Evolutionary conservation across 1,140 invertebrate species (phyloP), one percentile per base, ranked within the genome.

Genomic region (Charaxes varanes): DNA sequence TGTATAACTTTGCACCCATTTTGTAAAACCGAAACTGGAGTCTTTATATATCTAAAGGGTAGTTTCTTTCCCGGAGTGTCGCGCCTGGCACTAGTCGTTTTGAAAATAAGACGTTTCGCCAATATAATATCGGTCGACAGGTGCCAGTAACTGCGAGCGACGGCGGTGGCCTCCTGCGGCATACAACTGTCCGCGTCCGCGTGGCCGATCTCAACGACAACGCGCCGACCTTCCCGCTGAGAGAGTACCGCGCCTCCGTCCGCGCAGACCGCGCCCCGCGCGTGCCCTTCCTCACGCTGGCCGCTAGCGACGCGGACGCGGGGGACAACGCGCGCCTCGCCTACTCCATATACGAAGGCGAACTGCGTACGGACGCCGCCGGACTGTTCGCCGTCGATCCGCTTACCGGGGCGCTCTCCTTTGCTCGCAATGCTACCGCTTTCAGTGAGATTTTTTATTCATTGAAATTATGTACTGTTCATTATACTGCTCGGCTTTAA

Each of bases 131-230:
- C n/a, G n/a, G n/a, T n/a, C n/a, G n/a, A n/a, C 21, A 93, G 64
- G 87, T 97, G 33, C 90, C 91, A 0, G 87, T 97, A 4, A 90
- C 92, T 73, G 95, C 94, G n/a, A 90, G 89, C 6, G 95, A 97
- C 79, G 91, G 90, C 28, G 95, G 95, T 24, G 93, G 93, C 3
- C 88, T 90, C 64, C 90, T 91, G 30, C 92, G 91, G 2, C 95
- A 94, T 70, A 87, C 93, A 1, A 89, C 88, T 4, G 88, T 98
- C 3, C 85, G 92, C 57, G 90, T 97, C 4, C 89, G 88, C 54
- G 89, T 98, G 4, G 83, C 79, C 2, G 96, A 98, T 84, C 88
- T 90, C 34, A 98, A 98, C 83, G 96, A 98, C 66, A 95, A 97
- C 79, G 74, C 89, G 27, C 96, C 96, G 0, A 74, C 84, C 27